phyloP scores from a whole-genome alignment of 2,888 invertebrate species.

The Drosophila villosipedis region DNA sequence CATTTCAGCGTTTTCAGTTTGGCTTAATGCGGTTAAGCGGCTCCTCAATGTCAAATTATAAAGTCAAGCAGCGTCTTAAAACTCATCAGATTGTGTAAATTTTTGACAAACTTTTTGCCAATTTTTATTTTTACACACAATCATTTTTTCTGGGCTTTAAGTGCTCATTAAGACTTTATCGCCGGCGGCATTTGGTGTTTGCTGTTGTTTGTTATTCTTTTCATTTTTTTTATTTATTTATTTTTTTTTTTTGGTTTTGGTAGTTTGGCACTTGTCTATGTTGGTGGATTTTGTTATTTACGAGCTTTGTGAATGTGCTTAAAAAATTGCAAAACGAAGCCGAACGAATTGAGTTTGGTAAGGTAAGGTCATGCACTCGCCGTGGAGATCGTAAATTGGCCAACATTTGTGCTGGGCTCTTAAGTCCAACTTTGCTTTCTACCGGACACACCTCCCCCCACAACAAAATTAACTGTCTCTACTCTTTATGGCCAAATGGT shows the following conservation, averaged over 20 bases:
- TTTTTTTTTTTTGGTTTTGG: constrained; percentile 1
- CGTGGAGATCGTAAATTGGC: constrained; percentile 21
- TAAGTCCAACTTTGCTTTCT: constrained; percentile 33
- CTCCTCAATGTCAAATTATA: constrained; percentile 52
- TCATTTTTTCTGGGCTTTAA: constrained; percentile 32
- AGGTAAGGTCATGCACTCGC: constrained; percentile 27
- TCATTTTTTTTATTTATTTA: neutral
- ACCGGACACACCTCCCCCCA: constrained; percentile 1
- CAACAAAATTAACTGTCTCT: constrained; percentile 15
- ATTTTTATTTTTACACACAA: constrained; percentile 26
- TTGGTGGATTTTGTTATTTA: constrained; percentile 36
- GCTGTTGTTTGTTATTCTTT: constrained; percentile 34
- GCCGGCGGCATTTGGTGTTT: constrained; percentile 53
- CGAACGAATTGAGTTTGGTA: constrained; percentile 21
- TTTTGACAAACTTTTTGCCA: constrained; percentile 31
- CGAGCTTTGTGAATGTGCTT: constrained; percentile 25
- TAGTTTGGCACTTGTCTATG: constrained; percentile 9
- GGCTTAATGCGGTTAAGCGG: constrained; percentile 55
- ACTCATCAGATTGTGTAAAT: constrained; percentile 42
- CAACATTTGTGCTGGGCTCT: constrained; percentile 27
- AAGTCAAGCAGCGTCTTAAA: constrained; percentile 34
- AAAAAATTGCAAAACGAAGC: constrained; percentile 35
- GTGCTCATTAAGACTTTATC: constrained; percentile 63
- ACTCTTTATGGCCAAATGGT: constrained; percentile 44
- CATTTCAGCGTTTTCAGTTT: neutral